Percentiles rank a stretch among this genome's conserved stretches.
Conservation (phyloP, 2,113 vertebrate genomes). For the Corythoichthys haematopterus region DNA sequence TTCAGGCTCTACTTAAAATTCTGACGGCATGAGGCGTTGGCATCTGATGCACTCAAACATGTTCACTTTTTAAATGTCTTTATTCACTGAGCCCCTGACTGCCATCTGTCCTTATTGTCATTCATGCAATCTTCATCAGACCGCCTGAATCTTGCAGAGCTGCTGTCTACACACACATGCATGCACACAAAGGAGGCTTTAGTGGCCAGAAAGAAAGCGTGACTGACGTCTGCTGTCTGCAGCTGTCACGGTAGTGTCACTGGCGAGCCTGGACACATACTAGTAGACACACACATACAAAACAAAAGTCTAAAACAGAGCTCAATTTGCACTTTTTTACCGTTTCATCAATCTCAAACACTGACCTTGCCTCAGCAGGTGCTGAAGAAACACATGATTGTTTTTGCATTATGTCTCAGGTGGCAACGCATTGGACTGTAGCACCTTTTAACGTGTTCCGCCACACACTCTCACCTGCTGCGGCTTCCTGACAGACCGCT, state of each 20-base stretch:
- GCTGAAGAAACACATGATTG: neutral
- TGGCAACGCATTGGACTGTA: conserved; percentile 11
- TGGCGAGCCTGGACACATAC: neutral
- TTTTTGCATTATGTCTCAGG: neutral
- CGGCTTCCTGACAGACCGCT: conserved; percentile 45
- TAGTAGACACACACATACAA: neutral
- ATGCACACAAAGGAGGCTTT: conserved; percentile 2
- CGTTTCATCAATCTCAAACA: conserved; percentile 22
- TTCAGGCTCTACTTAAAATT: conserved; percentile 5
- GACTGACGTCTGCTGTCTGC: conserved; percentile 22
- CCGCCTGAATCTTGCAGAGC: neutral
- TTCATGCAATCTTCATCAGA: conserved; percentile 7
- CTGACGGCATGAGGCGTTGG: neutral
- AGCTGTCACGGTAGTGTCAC: conserved; percentile 37
- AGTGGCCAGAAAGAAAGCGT: conserved; percentile 7
- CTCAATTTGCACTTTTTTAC: conserved; percentile 5
- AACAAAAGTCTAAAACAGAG: neutral
- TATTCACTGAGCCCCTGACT: neutral
- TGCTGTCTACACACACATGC: conserved; percentile 2
- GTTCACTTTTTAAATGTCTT: conserved; percentile 5
- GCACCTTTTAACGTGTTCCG: conserved; percentile 49
- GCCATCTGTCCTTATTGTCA: neutral
- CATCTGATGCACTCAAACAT: neutral
- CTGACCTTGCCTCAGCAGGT: conserved; percentile 38
- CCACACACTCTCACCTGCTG: conserved; percentile 49